phyloP scores from a whole-genome alignment of 2,113 vertebrate genomes.

The Talpa occidentalis region DNA sequence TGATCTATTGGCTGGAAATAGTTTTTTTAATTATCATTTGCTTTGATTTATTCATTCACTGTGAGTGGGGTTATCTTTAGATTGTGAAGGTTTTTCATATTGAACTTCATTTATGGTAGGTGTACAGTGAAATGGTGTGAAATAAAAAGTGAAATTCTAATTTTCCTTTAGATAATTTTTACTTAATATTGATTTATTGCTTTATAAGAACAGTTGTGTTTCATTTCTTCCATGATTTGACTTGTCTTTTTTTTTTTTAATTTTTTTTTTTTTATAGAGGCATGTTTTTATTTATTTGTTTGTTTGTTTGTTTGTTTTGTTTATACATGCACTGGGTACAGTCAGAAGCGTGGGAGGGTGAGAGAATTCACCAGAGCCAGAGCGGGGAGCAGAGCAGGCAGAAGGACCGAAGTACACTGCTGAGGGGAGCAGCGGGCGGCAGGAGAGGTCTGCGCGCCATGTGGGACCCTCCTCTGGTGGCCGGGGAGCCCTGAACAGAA shows the following conservation, averaged over 20 bases:
- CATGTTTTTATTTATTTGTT: no score
- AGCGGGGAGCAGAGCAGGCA: no score
- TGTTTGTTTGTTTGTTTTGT: no score
- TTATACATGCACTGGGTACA: no score
- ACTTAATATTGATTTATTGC: not conserved
- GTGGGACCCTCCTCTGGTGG: no score
- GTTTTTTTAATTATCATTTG: not conserved
- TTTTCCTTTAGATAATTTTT: not conserved
- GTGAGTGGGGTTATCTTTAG: not conserved
- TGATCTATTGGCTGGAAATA: not conserved
- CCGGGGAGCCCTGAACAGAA: not conserved
- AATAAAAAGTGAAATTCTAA: not conserved
- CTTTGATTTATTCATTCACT: not conserved
- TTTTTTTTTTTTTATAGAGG: no score
- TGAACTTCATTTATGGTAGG: not conserved
- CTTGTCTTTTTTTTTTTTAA: no score
- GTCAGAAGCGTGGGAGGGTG: no score
- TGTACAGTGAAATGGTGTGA: not conserved
- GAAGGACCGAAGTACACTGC: no score
- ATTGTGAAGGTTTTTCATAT: not conserved
- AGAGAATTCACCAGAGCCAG: no score
- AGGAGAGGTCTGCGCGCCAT: no score
- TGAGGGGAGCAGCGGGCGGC: no score
- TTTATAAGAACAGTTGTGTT: conserved; percentile 24
- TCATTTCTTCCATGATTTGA: conserved; percentile 20